Conservation (phyloP, 2,888 invertebrate species). For the Strigamia crassipes region DNA sequence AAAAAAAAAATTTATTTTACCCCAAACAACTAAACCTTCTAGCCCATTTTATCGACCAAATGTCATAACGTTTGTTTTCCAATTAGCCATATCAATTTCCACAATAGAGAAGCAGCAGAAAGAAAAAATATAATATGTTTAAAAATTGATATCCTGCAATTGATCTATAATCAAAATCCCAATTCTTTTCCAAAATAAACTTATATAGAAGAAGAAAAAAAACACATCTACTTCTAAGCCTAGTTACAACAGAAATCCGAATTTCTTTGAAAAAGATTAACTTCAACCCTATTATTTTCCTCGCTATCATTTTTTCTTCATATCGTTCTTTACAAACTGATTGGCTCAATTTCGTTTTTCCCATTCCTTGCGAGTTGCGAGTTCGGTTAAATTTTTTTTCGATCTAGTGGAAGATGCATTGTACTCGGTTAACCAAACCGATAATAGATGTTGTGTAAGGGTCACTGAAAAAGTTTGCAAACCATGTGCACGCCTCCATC, state of each 20-base stretch:
- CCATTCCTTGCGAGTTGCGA: neutral
- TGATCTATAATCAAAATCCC: neutral
- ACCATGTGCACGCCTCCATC: neutral
- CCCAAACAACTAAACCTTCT: neutral
- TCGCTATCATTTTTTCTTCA: neutral
- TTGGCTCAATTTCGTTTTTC: neutral
- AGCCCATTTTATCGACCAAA: neutral
- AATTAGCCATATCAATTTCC: constrained; percentile 31
- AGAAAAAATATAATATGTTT: neutral
- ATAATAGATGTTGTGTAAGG: constrained; percentile 28
- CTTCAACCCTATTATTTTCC: constrained; percentile 19
- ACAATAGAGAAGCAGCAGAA: neutral
- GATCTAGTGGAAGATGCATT: constrained; percentile 2
- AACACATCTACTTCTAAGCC: neutral
- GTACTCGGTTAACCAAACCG: constrained; percentile 38
- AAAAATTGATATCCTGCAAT: neutral
- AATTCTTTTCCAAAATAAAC: neutral
- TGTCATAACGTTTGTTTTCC: neutral
- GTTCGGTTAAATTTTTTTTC: neutral
- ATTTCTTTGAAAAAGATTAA: constrained; percentile 13
- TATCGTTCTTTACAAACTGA: neutral
- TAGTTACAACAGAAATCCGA: neutral
- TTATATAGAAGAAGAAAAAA: neutral
- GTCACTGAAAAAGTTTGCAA: constrained; percentile 11
- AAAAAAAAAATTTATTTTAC: neutral